These are phyloP conservation scores for Cheirogaleus medius DNA, from an alignment of 2,113 vertebrate species.

Conservation along the genomic window DNA sequence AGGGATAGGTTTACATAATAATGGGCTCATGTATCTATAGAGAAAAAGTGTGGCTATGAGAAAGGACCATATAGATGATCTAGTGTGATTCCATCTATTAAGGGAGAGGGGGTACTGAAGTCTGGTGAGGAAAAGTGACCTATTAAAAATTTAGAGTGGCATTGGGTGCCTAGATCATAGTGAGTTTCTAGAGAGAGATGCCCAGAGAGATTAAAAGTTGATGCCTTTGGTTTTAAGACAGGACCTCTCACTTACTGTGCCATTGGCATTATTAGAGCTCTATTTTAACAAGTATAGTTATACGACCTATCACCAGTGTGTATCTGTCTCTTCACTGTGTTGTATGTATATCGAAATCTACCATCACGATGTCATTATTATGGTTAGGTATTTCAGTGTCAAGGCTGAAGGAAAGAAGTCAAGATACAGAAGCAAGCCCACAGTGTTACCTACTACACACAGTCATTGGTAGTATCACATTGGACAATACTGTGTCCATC, in stretches of 20 bases:
- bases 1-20: neutral
- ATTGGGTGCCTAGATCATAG: fast-evolving
- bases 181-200: neutral
- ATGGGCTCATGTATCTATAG: no score
- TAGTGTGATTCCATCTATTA: no score
- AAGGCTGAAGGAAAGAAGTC: neutral
- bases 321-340: neutral
- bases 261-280: neutral
- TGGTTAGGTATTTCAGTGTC: neutral
- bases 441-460: no score
- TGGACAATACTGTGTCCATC: neutral
- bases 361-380: neutral
- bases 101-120: no score
- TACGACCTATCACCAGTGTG: neutral
- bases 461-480: neutral
- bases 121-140: neutral
- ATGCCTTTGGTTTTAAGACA: neutral
- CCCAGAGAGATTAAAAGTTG: neutral
- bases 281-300: neutral
- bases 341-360: neutral
- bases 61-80: neutral
- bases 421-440: neutral
- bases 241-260: neutral
- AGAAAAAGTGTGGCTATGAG: neutral
- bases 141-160: neutral